Percentiles rank a stretch among this genome's conserved stretches.
phyloP scores from a whole-genome alignment of 2,797 vertebrate genomes.

The Synanceia verrucosa region DNA sequence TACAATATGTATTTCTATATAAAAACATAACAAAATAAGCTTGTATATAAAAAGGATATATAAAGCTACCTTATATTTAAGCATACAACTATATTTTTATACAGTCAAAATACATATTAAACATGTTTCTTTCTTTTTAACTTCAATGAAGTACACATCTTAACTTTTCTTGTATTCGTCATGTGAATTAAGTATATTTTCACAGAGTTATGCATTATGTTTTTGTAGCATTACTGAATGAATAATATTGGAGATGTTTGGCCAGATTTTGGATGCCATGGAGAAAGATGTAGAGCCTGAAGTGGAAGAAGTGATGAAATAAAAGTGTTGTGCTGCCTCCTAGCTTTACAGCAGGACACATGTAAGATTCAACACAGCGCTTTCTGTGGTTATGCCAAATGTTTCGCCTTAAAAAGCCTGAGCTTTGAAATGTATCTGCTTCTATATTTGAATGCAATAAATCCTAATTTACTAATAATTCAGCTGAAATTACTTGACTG shows the following conservation, averaged over 20 bases:
- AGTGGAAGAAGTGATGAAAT: not conserved
- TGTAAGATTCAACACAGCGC: slow-evolving; percentile 18
- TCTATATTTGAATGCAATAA: slow-evolving; percentile 34
- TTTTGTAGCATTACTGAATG: slow-evolving; percentile 1
- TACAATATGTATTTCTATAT: slow-evolving; percentile 23
- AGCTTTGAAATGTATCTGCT: slow-evolving; percentile 18
- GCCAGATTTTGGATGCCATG: not conserved
- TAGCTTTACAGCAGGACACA: slow-evolving; percentile 45
- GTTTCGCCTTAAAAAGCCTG: not conserved
- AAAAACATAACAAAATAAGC: slow-evolving; percentile 26
- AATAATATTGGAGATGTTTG: not conserved
- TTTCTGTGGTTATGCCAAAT: not conserved
- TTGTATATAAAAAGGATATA: slow-evolving; percentile 53
- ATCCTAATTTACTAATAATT: slow-evolving; percentile 7
- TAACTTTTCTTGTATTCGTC: slow-evolving; percentile 11
- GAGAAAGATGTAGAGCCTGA: not conserved
- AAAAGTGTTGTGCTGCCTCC: slow-evolving; percentile 68
- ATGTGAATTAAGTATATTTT: slow-evolving; percentile 5
- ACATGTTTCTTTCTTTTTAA: slow-evolving; percentile 35
- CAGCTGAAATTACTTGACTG: slow-evolving; percentile 30
- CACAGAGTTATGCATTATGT: not conserved
- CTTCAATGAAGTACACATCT: slow-evolving; percentile 58
- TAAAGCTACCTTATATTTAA: slow-evolving; percentile 53
- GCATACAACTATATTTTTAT: slow-evolving; percentile 58
- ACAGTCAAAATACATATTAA: slow-evolving; percentile 37